A percentile compares a stretch with the other conserved stretches of the same genome.
These are phyloP conservation scores for Psammodynastes pulverulentus DNA, from an alignment of 2,113 vertebrate genomes.

Conservation along the genomic window DNA sequence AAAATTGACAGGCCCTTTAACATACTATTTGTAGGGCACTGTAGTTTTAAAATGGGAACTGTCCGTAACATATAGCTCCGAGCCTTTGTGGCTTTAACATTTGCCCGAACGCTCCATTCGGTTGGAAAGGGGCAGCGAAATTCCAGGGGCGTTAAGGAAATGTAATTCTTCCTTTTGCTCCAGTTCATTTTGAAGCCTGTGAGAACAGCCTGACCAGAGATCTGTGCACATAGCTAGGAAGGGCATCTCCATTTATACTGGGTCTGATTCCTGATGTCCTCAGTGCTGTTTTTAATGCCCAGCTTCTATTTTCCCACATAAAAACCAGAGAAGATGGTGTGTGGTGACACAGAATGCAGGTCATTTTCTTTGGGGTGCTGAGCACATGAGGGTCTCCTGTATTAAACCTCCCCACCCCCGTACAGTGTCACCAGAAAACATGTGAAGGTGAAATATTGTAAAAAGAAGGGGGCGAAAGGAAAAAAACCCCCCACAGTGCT, in stretches of 20 bases:
- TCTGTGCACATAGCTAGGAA: background rate
- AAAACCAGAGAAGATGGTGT: background rate
- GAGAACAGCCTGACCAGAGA: background rate
- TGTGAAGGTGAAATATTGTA: conserved; percentile 24
- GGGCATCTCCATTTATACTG: background rate
- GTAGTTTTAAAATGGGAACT: conserved; percentile 78
- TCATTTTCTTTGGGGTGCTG: background rate
- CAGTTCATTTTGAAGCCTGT: background rate
- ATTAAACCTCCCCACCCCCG: background rate
- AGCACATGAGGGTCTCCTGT: too few relatives aligned
- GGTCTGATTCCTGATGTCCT: background rate
- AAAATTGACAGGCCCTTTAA: conserved; percentile 81
- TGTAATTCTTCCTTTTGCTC: conserved; percentile 6
- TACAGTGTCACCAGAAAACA: conserved; percentile 21
- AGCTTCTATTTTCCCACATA: background rate
- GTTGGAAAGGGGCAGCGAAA: conserved; percentile 1
- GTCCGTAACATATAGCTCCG: conserved; percentile 70
- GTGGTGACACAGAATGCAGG: background rate
- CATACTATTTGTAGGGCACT: conserved; percentile 75
- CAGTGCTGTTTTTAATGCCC: background rate
- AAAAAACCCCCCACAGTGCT: background rate
- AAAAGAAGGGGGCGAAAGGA: conserved; percentile 27
- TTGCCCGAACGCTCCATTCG: conserved; percentile 22
- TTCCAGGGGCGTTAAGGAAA: conserved; percentile 13
- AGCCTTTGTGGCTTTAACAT: conserved; percentile 64